Evolutionary conservation across 2,888 invertebrate species (phyloP), one percentile per base, ranked within the genome.

Genomic region (Diabrotica balteata): DNA sequence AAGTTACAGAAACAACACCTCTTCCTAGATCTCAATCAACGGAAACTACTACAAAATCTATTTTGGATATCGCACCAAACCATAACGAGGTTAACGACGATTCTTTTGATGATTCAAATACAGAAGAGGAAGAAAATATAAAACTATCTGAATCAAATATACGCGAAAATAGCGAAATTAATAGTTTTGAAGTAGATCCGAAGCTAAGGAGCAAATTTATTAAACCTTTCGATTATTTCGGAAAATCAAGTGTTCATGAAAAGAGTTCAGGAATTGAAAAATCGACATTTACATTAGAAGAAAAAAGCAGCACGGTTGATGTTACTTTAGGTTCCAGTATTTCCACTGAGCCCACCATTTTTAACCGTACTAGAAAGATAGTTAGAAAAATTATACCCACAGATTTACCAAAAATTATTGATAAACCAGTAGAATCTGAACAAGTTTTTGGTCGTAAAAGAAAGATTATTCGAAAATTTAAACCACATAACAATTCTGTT

Each of bases 101-200:
- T 17, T 70, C 69, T 61, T 72, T 66, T 8, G 75, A 72, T 53
- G 76, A 76, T 51, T 63, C 69, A 7, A 69, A 70, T 49, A 69
- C 73, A 7, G 79, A 80, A 72, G 84, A 84, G 72, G 83, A 79
- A 45, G 84, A 84, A 74, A 83, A 84, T 67, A 84, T 85, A 61
- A 84, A 83, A 73, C 74, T 84, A 49, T 84, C 85, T 0, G 84
- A 84, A 73, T 83, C 83, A 22, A 84, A 82, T 69, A 83, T 84
- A 44, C 75, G 83, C 63, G 84, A 84, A 77, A 82, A 80, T 66
- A 84, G 80, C 67, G 80, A 82, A 55, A 72, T 82, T 6, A 82
- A 77, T 54, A 72, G 74, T n/a, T 76, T 76, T 59, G 70, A 64
- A 22, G 11, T 68, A 8, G 73, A 71, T 52, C 72, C 71, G 32